A percentile compares a stretch with the other conserved stretches of the same genome.
phyloP scores from a whole-genome alignment of 2,113 vertebrate species.

The Sakesphorus luctuosus region DNA sequence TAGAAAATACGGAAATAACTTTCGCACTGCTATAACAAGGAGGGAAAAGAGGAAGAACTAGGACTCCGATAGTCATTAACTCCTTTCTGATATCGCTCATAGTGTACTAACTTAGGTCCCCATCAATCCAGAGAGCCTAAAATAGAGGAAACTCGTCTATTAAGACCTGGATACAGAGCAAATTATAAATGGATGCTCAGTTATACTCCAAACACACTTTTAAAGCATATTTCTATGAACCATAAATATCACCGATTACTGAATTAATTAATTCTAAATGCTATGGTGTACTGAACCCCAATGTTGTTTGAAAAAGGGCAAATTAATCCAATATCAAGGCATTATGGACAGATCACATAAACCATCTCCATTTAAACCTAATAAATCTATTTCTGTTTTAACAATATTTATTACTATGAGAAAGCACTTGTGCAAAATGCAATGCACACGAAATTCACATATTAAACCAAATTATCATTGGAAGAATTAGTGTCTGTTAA shows the following conservation, averaged over 20 bases:
- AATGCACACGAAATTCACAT: too few relatives aligned
- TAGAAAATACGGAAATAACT: conserved; percentile 35
- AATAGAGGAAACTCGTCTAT: not conserved
- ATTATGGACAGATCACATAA: not conserved
- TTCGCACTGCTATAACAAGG: not conserved
- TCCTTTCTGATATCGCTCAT: not conserved
- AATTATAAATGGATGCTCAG: not conserved
- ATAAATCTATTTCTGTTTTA: not conserved
- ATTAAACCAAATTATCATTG: too few relatives aligned
- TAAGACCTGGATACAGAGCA: not conserved
- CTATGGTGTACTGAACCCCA: not conserved
- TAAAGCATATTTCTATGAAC: not conserved
- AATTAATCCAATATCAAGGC: not conserved
- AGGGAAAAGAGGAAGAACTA: not conserved
- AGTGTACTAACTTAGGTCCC: not conserved
- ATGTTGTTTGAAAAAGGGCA: not conserved
- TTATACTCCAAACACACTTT: not conserved
- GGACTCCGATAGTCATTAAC: not conserved
- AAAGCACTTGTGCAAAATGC: not conserved
- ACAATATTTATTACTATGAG: not conserved
- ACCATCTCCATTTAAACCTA: not conserved
- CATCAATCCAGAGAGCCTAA: not conserved
- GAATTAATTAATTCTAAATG: not conserved
- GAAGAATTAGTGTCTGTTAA: too few relatives aligned
- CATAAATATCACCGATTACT: not conserved